Conservation (phyloP, 1,140 invertebrate species). For the Cylas formicarius region DNA sequence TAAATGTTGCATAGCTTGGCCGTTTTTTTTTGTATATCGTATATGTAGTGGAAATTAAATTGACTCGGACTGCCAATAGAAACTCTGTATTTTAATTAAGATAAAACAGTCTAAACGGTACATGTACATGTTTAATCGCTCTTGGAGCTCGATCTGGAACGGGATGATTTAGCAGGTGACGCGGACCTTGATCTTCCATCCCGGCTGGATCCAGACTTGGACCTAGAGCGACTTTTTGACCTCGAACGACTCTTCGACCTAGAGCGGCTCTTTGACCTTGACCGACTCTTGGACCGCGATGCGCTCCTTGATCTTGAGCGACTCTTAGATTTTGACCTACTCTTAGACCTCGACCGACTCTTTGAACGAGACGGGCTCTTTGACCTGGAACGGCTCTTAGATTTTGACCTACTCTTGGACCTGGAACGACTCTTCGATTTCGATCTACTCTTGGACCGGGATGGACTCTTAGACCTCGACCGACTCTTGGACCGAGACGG, state of each 20-base stretch:
- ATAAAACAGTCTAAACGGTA: too few relatives aligned
- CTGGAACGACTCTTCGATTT: conserved; percentile 30
- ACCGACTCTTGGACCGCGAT: conserved; percentile 41
- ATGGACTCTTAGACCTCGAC: conserved; percentile 24
- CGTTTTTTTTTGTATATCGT: too few relatives aligned
- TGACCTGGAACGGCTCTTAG: conserved; percentile 6
- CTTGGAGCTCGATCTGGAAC: conserved; percentile 18
- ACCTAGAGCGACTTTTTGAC: conserved; percentile 38
- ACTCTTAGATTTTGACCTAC: conserved; percentile 43
- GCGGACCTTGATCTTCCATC: conserved; percentile 25
- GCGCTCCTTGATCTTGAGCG: conserved; percentile 42
- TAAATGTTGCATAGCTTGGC: too few relatives aligned
- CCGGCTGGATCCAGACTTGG: conserved; percentile 26
- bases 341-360: conserved; percentile 16
- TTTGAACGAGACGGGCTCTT: conserved; percentile 33
- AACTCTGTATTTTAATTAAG: too few relatives aligned
- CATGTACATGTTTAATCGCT: conserved; percentile 42
- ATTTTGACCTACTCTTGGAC: conserved; percentile 26
- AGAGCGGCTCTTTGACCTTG: conserved; percentile 32
- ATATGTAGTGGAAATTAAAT: too few relatives aligned
- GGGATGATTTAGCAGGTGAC: conserved; percentile 5
- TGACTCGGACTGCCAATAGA: too few relatives aligned
- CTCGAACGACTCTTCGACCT: conserved; percentile 25
- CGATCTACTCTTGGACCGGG: conserved; percentile 38
- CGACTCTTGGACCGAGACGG: conserved; percentile 21